These are phyloP conservation scores for Cryptosula pallasiana DNA, from an alignment of 2,888 invertebrate genomes.

Conservation along the genomic window DNA sequence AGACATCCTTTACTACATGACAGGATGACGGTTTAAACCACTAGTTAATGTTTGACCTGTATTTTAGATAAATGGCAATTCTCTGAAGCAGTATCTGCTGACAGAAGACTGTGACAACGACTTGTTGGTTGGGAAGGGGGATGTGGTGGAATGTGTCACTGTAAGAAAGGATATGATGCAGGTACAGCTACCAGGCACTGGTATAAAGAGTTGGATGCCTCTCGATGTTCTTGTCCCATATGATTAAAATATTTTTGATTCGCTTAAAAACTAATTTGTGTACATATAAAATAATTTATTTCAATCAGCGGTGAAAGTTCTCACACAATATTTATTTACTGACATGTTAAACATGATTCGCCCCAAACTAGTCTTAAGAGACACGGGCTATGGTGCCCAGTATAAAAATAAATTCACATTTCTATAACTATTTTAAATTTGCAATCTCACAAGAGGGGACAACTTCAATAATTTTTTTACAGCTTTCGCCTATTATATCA, in stretches of 20 bases:
- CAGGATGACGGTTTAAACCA: too few species aligned
- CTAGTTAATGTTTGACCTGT: too few species aligned
- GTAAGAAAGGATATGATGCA: constrained; percentile 11
- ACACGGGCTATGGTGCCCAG: too few species aligned
- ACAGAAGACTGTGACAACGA: constrained; percentile 11
- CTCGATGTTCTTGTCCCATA: background rate
- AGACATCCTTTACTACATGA: too few species aligned
- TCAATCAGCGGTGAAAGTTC: background rate
- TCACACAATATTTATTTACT: background rate
- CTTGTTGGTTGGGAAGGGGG: constrained; percentile 14
- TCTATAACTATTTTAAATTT: too few species aligned
- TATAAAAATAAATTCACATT: too few species aligned
- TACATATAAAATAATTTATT: background rate
- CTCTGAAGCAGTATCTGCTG: constrained; percentile 1
- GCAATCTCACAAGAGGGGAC: too few species aligned
- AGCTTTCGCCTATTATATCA: background rate
- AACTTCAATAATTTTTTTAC: background rate
- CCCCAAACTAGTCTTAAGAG: too few species aligned
- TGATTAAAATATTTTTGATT: constrained; percentile 4
- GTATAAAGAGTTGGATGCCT: constrained; percentile 18
- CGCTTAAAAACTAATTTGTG: background rate
- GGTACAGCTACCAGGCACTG: constrained; percentile 17
- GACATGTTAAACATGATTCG: too few species aligned
- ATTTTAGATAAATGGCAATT: constrained; percentile 21
- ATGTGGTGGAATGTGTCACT: constrained; percentile 16